These are phyloP conservation scores for Phenganax stokvisi DNA, from an alignment of 92 coral and sea anemone species.

Conservation along the genomic window DNA sequence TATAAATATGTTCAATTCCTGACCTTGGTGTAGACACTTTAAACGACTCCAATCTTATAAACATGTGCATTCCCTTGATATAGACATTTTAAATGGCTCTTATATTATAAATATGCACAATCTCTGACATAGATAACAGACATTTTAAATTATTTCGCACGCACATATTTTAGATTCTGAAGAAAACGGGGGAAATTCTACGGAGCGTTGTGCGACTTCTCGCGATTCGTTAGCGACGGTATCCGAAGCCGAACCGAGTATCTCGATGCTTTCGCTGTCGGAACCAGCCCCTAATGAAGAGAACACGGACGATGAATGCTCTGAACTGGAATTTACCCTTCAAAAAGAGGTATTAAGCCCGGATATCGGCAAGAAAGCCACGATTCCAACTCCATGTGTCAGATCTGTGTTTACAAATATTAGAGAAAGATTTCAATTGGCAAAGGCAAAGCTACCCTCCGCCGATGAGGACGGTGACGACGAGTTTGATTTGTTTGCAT, in stretches of 20 bases:
- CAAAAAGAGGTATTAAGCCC: constrained; percentile 1
- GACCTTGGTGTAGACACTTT: no score
- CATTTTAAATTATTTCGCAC: no score
- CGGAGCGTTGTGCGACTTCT: constrained; percentile 7
- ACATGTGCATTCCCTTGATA: no score
- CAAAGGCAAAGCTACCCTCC: background rate
- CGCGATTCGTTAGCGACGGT: background rate
- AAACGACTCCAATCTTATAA: no score
- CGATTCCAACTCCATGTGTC: background rate
- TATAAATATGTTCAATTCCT: no score
- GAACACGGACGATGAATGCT: constrained; percentile 1
- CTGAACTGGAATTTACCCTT: constrained; percentile 1
- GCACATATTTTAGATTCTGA: background rate
- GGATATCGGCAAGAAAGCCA: background rate
- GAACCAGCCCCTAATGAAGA: constrained; percentile 17
- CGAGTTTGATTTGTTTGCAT: constrained; percentile 9
- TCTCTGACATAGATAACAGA: no score
- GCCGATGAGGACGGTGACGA: background rate
- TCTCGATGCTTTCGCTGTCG: constrained; percentile 22
- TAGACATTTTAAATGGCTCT: no score
- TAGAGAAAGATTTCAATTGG: constrained; percentile 3
- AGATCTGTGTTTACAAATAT: constrained; percentile 24
- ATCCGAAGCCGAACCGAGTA: background rate
- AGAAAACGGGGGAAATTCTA: background rate
- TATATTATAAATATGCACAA: no score